Evolutionary conservation across 2,888 invertebrate species (phyloP).

Genomic region (Lagria hirta): DNA sequence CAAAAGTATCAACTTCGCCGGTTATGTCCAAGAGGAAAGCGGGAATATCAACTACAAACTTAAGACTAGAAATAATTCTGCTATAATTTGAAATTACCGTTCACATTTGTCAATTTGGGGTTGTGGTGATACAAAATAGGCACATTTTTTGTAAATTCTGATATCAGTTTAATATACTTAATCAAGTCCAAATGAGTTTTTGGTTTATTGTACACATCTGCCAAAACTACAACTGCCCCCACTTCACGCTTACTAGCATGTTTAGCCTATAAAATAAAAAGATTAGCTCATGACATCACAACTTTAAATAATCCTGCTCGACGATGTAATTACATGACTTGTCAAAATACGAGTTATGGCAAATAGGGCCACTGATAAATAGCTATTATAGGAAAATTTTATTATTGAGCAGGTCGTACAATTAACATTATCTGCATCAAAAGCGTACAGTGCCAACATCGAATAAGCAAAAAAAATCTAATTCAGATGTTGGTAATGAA

Average conservation of each 20-base stretch:
- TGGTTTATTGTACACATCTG: constrained; percentile 75
- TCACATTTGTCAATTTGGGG: constrained; percentile 67
- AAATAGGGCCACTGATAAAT: too few species aligned
- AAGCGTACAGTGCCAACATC: too few species aligned
- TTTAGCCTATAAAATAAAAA: constrained; percentile 56
- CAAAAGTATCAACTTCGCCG: constrained; percentile 51
- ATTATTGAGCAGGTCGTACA: too few species aligned
- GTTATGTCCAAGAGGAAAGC: constrained; percentile 48
- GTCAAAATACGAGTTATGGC: too few species aligned
- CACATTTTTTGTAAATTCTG: constrained; percentile 67
- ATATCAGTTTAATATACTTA: constrained; percentile 64
- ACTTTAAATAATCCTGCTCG: too few species aligned
- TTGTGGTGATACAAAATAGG: constrained; percentile 81
- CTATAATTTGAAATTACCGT: constrained; percentile 58
- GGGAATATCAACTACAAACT: constrained; percentile 47
- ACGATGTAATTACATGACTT: too few species aligned
- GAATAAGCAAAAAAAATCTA: too few species aligned
- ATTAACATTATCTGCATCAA: constrained; percentile 3
- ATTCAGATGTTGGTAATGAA: too few species aligned
- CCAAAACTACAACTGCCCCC: constrained; percentile 68
- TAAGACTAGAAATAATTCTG: too few species aligned
- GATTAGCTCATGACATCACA: not conserved
- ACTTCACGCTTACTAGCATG: constrained; percentile 65
- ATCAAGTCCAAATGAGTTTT: constrained; percentile 61
- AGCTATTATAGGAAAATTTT: too few species aligned